Evolutionary conservation across 2,797 vertebrate genomes (phyloP).

Genomic region (Danionella dracula): DNA sequence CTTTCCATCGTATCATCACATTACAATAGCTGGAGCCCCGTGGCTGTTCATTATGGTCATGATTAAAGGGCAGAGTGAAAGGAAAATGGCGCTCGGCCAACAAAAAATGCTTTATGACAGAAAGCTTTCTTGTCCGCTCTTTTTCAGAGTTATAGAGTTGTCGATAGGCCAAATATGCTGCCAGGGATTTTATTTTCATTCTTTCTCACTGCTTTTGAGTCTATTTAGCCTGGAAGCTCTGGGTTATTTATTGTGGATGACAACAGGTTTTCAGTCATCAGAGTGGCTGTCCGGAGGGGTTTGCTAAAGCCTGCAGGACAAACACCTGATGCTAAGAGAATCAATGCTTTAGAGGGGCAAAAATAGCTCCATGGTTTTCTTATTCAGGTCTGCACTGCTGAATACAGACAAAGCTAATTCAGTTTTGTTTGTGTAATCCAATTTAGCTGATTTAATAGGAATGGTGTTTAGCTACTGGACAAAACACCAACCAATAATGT

Average conservation of each 20-base stretch:
- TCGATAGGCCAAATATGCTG: neutral
- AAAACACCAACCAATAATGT: too few relatives aligned
- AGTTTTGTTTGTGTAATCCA: neutral
- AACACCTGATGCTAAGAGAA: slow-evolving; percentile 16
- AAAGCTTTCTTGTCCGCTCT: slow-evolving; percentile 57
- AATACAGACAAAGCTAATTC: neutral
- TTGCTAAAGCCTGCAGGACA: slow-evolving; percentile 4
- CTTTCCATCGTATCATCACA: slow-evolving; percentile 21
- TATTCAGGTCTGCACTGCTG: neutral
- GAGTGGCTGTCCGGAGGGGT: neutral
- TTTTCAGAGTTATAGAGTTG: neutral
- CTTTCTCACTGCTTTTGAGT: neutral
- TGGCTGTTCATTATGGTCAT: slow-evolving; percentile 70
- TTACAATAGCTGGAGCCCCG: slow-evolving; percentile 50
- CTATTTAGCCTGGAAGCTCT: neutral
- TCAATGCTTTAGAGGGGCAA: neutral
- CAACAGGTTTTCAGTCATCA: neutral
- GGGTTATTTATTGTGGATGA: neutral
- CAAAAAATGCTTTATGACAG: slow-evolving; percentile 54
- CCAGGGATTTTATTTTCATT: neutral
- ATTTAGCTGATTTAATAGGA: neutral
- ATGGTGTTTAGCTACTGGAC: neutral
- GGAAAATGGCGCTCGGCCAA: slow-evolving; percentile 68
- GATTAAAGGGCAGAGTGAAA: slow-evolving; percentile 64
- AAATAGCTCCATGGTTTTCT: neutral